Evolutionary conservation across 2,113 vertebrate genomes (phyloP), one percentile per base, ranked within the genome.

Genomic region (Sarotherodon lohbergeri): DNA sequence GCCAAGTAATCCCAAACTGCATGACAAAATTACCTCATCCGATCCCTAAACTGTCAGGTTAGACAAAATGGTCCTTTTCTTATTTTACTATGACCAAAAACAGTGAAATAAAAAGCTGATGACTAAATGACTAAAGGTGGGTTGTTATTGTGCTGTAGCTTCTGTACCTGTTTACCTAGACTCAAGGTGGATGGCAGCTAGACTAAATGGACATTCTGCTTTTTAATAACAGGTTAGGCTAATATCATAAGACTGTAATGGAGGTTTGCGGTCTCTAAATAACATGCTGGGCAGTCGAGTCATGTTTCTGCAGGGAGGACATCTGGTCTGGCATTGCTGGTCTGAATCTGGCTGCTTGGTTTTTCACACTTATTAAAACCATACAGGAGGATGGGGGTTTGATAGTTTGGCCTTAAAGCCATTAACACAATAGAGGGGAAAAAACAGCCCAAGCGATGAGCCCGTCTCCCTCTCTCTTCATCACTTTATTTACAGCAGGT

Each of bases 401-500:
- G 22, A 81, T 71, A 32, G 56, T 66, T 59, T 82, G 78, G 83
- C 29, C 56, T 87, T 43, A 46, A 71, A 90, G 0, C 9, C 46
- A 41, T 78, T 84, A 10, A 43, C 12, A 7, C 5, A 34, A 22
- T 16, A 80, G 39, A 48, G 3, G 27, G 76, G 43, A 11, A 27
- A 79, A 87, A 86, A 82, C 85, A 89, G 32, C 73, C 24, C 2
- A 6, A 16, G 5, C 71, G 76, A 57, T 10, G 11, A 55, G 10
- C 9, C 76, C 22, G 24, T 27, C 27, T 27, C 27, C 41, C 61
- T 57, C 14, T 41, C 43, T 85, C 66, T 56, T 54, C 43, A 52
- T 83, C 85, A 76, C 88, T 81, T 88, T 93, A 90, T 90, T 93
- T 90, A 85, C 90, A 90, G 88, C 88, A 85, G 84, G 82, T 91